Conservation (phyloP, 2,113 vertebrate genomes). For the Chunga burmeisteri region DNA sequence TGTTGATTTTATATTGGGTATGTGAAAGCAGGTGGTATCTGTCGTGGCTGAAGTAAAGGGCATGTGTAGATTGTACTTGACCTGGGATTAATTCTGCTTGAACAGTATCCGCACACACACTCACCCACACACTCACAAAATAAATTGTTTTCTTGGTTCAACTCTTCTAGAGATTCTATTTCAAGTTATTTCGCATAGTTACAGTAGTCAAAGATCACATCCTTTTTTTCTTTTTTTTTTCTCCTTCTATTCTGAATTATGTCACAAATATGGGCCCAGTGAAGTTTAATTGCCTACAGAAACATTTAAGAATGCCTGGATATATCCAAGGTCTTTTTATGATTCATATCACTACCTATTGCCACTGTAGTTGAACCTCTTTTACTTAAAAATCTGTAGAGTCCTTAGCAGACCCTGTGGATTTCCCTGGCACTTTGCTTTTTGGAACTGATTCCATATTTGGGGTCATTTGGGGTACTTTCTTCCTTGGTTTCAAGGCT, state of each 20-base stretch:
- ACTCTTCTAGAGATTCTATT: background rate
- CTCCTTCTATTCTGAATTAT: background rate
- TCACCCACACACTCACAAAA: background rate
- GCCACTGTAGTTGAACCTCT: background rate
- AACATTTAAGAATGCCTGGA: background rate
- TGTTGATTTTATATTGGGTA: accelerated
- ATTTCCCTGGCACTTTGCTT: background rate
- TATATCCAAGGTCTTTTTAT: background rate
- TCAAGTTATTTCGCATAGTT: background rate
- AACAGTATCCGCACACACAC: background rate
- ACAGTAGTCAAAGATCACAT: background rate
- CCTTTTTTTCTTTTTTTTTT: background rate
- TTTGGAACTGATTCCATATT: background rate
- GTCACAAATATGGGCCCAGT: background rate
- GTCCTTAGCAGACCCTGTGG: background rate
- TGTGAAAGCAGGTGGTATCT: background rate
- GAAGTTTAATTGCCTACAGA: background rate
- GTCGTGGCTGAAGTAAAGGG: background rate
- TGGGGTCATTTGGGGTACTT: background rate
- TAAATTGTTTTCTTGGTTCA: background rate
- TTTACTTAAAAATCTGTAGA: background rate
- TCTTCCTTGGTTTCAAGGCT: background rate
- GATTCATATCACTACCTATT: background rate
- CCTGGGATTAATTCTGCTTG: background rate
- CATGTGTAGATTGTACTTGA: background rate